A percentile compares a stretch with the other conserved stretches of the same genome.
Conservation (phyloP, 2,113 vertebrate genomes). For the Bos indicus region DNA sequence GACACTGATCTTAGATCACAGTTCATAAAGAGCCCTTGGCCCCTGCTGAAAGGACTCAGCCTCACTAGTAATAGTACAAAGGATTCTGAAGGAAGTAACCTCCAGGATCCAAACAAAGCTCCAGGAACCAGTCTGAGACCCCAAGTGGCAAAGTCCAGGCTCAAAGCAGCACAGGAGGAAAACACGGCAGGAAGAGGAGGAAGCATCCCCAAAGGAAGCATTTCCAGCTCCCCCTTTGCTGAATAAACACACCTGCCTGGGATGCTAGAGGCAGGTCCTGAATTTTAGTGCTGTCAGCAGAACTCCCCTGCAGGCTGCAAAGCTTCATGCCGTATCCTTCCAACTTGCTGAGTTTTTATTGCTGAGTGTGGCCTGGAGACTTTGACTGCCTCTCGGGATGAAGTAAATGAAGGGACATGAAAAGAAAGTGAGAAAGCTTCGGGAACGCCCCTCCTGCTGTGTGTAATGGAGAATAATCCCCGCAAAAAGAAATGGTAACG, state of each 20-base stretch:
- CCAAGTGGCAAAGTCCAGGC: background rate
- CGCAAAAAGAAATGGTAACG: background rate
- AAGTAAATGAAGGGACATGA: conserved; percentile 34
- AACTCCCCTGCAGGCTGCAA: conserved; percentile 51
- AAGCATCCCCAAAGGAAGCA: background rate
- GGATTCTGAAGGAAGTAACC: background rate
- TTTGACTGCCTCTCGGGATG: background rate
- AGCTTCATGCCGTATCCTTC: conserved; percentile 21
- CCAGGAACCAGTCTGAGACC: background rate
- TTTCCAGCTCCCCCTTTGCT: conserved; percentile 15
- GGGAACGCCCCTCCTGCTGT: background rate
- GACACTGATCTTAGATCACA: background rate
- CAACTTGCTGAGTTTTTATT: conserved; percentile 57
- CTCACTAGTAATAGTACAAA: background rate
- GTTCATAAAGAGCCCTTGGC: background rate
- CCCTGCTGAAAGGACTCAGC: background rate
- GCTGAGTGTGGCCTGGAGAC: conserved; percentile 34
- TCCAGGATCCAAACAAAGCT: background rate
- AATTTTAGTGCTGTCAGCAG: conserved; percentile 39
- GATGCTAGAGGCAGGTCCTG: background rate
- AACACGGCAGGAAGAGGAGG: background rate
- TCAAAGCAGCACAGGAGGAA: background rate
- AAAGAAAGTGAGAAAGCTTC: conserved; percentile 47
- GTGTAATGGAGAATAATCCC: conserved; percentile 54
- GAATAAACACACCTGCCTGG: conserved; percentile 12